Conservation (phyloP, 2,113 vertebrate genomes). For the Atherinomorus stipes region DNA sequence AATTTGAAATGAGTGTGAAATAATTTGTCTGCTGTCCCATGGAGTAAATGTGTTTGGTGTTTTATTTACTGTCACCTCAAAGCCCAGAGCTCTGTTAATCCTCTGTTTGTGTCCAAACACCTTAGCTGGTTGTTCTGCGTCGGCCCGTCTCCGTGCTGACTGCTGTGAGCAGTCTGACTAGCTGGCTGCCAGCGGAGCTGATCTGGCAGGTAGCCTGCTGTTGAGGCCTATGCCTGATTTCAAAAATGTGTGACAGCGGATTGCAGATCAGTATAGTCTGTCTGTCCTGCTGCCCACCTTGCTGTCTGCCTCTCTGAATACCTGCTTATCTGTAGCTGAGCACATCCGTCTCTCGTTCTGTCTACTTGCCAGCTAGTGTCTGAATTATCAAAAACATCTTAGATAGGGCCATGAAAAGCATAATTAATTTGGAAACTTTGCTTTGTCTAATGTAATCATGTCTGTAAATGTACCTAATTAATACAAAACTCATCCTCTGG, state of each 20-base stretch:
- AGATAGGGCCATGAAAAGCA: not conserved
- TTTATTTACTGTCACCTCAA: constrained; percentile 68
- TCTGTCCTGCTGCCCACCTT: constrained; percentile 22
- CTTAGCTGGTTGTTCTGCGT: constrained; percentile 59
- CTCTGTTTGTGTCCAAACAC: constrained; percentile 78
- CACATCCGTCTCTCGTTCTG: not conserved
- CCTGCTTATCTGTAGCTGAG: constrained; percentile 18
- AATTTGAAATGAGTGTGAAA: constrained; percentile 75
- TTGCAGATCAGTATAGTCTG: constrained; percentile 41
- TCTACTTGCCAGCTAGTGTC: constrained; percentile 18
- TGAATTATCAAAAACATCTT: constrained; percentile 5
- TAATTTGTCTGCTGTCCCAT: constrained; percentile 57
- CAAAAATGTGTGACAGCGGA: constrained; percentile 47
- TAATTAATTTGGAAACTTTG: not conserved
- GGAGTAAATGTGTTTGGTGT: constrained; percentile 51
- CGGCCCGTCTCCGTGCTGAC: constrained; percentile 62
- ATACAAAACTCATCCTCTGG: not conserved
- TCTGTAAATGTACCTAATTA: not conserved
- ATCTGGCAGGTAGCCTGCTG: constrained; percentile 64
- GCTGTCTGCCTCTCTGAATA: constrained; percentile 25
- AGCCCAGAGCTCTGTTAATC: constrained; percentile 74
- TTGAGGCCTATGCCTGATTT: constrained; percentile 48
- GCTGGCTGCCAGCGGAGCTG: constrained; percentile 54
- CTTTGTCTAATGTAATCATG: not conserved
- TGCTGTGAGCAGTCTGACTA: constrained; percentile 61